Base-by-base conservation (phyloP, 2,888 invertebrate species). In the Philhelius pedissequus region DNA sequence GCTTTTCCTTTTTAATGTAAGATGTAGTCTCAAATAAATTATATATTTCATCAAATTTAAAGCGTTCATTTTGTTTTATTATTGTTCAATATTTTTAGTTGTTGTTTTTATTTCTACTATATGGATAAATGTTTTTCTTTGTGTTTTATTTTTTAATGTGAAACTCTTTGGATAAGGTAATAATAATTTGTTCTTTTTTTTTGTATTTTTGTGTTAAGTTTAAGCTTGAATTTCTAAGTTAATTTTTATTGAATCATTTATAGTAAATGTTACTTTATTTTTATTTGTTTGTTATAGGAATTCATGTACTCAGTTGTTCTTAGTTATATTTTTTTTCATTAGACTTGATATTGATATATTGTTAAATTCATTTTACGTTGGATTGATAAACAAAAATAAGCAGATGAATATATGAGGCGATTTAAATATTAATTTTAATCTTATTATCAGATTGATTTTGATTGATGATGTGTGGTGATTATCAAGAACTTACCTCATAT, bases 161-260 rank as follows among this genome's bases (percentile, higher is more conserved):
- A 87, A 87, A 87, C 87, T 84, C 84, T 80, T 80, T 84, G 76
- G 60, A 79, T 84, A 84, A 75, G 71, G 38, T 79, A 76, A 84
- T 84, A 84, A 84, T 84, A 84, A 80, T 80, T 74, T 48, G 1
- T 38, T 18, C 60, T 48, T 80, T 62, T 38, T 4, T 68, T 62
- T 35, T 50, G 9, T n/a, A n/a, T n/a, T n/a, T 52, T 52, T 68
- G 68, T 68, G 32, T 52, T 78, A 20, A 52, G 68, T 74, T 60
- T 69, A 80, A 80, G 80, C 74, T 56, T 64, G 69, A 64, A 48
- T 32, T 68, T 73, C 78, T 82, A 73, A 35, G 38, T 43, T 70
- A 56, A 52, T 70, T 70, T 70, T 20, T 66, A n/a, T 43, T 62
- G 11, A 77, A 70, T 60, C 69, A 56, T 62, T 73, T 69, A 69